Evolutionary conservation across 2,797 vertebrate genomes (phyloP).

Genomic region (Catamblyrhynchus diadema): DNA sequence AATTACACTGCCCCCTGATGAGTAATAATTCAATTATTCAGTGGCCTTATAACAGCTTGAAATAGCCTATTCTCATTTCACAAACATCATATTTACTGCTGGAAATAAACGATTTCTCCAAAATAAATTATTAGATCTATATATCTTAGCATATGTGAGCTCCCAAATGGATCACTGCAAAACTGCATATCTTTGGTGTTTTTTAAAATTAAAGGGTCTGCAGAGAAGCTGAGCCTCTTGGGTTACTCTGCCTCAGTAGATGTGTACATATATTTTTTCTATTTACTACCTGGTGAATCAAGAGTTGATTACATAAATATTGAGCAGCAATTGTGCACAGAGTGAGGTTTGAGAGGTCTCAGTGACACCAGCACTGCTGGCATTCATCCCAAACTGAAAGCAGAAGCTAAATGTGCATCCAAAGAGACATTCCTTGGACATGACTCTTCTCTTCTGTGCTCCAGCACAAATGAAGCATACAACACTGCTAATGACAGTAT

Average conservation of each 20-base stretch:
- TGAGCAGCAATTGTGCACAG: not conserved
- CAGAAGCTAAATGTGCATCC: not conserved
- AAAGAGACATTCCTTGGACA: not conserved
- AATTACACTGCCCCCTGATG: conserved; percentile 57
- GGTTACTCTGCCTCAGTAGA: not conserved
- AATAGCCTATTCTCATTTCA: conserved; percentile 61
- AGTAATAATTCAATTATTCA: conserved; percentile 72
- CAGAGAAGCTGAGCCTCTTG: not conserved
- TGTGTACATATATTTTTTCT: not conserved
- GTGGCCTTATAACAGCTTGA: conserved; percentile 48
- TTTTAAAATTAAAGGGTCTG: conserved; percentile 16
- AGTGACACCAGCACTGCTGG: not conserved
- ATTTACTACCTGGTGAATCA: not conserved
- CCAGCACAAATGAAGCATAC: not conserved
- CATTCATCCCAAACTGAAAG: not conserved
- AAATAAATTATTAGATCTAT: conserved; percentile 54
- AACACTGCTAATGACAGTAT: not conserved
- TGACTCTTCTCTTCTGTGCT: not conserved
- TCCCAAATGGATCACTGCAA: not conserved
- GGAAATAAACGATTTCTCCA: conserved; percentile 55
- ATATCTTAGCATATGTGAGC: conserved; percentile 26
- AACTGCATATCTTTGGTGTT: not conserved
- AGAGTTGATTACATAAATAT: not conserved
- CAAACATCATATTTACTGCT: conserved; percentile 66
- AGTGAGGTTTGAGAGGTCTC: not conserved